phyloP scores from a whole-genome alignment of 2,797 vertebrate species.

The Notolabrus celidotus region DNA sequence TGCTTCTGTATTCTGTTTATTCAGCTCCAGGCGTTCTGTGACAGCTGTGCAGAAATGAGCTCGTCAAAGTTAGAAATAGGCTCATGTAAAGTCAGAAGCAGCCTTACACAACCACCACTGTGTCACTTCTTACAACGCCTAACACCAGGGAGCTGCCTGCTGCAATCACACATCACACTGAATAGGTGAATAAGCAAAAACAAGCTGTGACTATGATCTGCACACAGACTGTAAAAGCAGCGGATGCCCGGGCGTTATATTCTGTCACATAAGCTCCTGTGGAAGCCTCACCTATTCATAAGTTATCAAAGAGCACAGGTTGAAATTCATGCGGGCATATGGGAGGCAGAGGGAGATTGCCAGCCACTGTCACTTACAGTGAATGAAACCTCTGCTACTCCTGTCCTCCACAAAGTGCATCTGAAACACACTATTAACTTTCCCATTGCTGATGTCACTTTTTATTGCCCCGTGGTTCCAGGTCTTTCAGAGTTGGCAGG shows the following conservation, averaged over 20 bases:
- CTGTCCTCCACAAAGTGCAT: slow-evolving; percentile 77
- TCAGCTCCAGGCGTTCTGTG: slow-evolving; percentile 67
- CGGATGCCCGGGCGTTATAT: slow-evolving; percentile 23
- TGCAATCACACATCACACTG: slow-evolving; percentile 53
- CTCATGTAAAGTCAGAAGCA: slow-evolving; percentile 43
- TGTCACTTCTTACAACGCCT: slow-evolving; percentile 40
- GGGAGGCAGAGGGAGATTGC: slow-evolving; percentile 60
- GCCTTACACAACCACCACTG: slow-evolving; percentile 27
- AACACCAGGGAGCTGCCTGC: slow-evolving; percentile 31
- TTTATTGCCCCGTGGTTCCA: slow-evolving; percentile 77
- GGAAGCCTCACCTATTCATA: slow-evolving; percentile 58
- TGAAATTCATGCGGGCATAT: slow-evolving; percentile 65
- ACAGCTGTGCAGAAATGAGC: slow-evolving; percentile 69
- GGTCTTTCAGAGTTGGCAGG: slow-evolving; percentile 75
- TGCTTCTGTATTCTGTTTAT: slow-evolving; percentile 66
- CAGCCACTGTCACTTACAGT: slow-evolving; percentile 73
- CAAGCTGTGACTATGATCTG: slow-evolving; percentile 53
- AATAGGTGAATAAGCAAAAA: slow-evolving; percentile 59
- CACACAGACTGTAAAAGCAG: slow-evolving; percentile 44
- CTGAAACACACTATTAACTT: slow-evolving; percentile 84
- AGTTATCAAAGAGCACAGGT: slow-evolving; percentile 62
- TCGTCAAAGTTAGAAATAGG: slow-evolving; percentile 56
- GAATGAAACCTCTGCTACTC: slow-evolving; percentile 67
- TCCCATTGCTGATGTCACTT: slow-evolving; percentile 80
- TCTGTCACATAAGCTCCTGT: slow-evolving; percentile 36